Base-by-base conservation (phyloP, 2,113 vertebrate species). In the Tragelaphus imberbis region DNA sequence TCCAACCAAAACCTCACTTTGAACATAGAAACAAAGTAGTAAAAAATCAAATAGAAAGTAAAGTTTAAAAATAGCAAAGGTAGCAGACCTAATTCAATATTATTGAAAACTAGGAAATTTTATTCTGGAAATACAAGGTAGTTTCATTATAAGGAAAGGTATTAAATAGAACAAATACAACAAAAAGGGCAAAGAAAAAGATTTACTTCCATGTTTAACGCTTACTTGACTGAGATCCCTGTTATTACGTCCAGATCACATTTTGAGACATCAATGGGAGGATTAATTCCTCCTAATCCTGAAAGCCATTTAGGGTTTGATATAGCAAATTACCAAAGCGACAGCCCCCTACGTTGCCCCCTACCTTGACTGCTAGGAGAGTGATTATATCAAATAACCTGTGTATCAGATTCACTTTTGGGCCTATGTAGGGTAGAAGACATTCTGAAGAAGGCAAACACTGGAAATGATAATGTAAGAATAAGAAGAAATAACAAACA, bases 221-320 rank as follows among this genome's bases (percentile, higher is more conserved):
- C 92, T 97, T 91, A 88, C 51, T 55, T 85, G 49, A n/a, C 13
- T 23, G 63, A 88, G 47, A 95, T 55, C 84, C 65, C 90, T 30
- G 14, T 80, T 91, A 33, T 40, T 95, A 71, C 51, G 19, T 61
- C 68, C 68, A 85, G 21, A 61, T 58, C 33, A 44, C 71, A 44
- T 88, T 93, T 77, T 87, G 40, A 95, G 55, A 53, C 56, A 84
- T 11, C 63, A 90, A 27, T 14, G 14, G 49, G 82, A 91, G 23
- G 28, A 88, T 79, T 95, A 53, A 93, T 59, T 84, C 28, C 44
- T 93, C 87, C 25, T 56, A 91, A 89, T 84, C 65, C 56, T 94
- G 58, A 94, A 97, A 91, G 79, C 53, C 58, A 96, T 88, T 84
- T 80, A 96, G 53, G 30, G 36, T 80, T 79, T 91, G 56, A 91